Conservation (phyloP, 2,797 vertebrate species). For the Champsocephalus gunnari region DNA sequence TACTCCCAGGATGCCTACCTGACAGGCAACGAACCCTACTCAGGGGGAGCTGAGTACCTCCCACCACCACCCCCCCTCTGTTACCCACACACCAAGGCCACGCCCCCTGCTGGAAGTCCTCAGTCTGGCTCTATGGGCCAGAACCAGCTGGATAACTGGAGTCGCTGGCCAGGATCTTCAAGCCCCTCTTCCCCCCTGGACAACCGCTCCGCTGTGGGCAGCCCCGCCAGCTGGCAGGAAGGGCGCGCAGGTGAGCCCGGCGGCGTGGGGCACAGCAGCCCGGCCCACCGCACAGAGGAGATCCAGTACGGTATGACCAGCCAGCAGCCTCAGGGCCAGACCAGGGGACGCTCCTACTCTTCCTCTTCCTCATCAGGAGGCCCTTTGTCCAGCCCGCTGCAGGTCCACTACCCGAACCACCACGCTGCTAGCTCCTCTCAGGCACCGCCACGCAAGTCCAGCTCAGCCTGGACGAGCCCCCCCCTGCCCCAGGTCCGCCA, state of each 20-base stretch:
- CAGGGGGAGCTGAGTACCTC: conserved; percentile 92
- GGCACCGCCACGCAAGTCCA: conserved; percentile 61
- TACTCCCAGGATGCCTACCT: conserved; percentile 98
- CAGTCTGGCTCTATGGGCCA: conserved; percentile 79
- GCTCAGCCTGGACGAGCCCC: conserved; percentile 68
- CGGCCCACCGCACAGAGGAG: conserved; percentile 85
- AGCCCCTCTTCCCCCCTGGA: conserved; percentile 84
- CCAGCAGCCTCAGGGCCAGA: conserved; percentile 81
- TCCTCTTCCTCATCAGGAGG: conserved; percentile 84
- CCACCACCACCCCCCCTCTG: conserved; percentile 93
- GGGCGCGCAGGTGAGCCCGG: conserved; percentile 77
- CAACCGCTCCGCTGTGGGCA: conserved; percentile 80
- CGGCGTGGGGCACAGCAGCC: conserved; percentile 80
- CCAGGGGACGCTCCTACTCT: conserved; percentile 81
- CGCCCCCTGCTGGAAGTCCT: conserved; percentile 76
- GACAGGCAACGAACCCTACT: conserved; percentile 93
- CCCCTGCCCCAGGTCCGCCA: conserved; percentile 59
- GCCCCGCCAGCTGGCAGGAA: conserved; percentile 83
- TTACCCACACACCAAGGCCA: conserved; percentile 88
- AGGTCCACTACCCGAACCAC: conserved; percentile 83
- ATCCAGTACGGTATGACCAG: conserved; percentile 86
- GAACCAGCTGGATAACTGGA: conserved; percentile 89
- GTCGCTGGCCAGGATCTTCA: conserved; percentile 83
- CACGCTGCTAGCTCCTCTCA: conserved; percentile 62
- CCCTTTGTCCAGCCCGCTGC: conserved; percentile 78